Base-by-base conservation (phyloP, 2,797 vertebrate genomes). In the Australoheros facetus region DNA sequence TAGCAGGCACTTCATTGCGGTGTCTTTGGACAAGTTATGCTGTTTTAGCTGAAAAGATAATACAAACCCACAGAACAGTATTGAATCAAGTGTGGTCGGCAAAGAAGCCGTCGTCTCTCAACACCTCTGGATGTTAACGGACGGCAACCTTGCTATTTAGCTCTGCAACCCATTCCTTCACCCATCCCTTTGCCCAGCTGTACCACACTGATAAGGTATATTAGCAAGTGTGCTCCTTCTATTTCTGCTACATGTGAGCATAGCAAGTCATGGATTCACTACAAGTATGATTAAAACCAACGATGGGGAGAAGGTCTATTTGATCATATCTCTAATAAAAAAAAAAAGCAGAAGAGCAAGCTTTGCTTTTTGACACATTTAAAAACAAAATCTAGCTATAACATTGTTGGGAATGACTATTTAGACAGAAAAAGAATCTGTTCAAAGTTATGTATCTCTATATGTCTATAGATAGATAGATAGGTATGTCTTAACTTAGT, bases 151-250 rank as follows among this genome's bases (percentile, higher is more conserved):
- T 91, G 82, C 87, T 91, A 90, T 93, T 93, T 92, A 92, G 85
- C 88, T 91, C 82, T 78, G 74, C 78, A 86, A 88, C 82, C 77
- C 66, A 56, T 84, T 85, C 73, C 78, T 85, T 87, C 77, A 85
- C 79, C 75, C 48, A 82, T 89, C 75, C 23, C 69, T 71, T 79
- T 83, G 76, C 71, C 86, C 75, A 88, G 89, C 94, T 94, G 93
- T 87, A 91, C 74, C 74, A 80, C 77, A 84, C 92, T 92, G 93
- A 94, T 95, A 94, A 94, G 84, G 70, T 90, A 90, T 90, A 93
- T 93, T 92, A 93, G 88, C 82, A 70, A 82, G 54, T 84, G 83
- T 86, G 88, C 82, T 90, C 80, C 91, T 87, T 91, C 87, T 84
- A 91, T 89, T 93, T 91, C 87, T 92, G 84, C 92, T 88, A 88